These are phyloP conservation scores for Siniperca knerii DNA, from an alignment of 2,113 vertebrate genomes.

Conservation along the genomic window DNA sequence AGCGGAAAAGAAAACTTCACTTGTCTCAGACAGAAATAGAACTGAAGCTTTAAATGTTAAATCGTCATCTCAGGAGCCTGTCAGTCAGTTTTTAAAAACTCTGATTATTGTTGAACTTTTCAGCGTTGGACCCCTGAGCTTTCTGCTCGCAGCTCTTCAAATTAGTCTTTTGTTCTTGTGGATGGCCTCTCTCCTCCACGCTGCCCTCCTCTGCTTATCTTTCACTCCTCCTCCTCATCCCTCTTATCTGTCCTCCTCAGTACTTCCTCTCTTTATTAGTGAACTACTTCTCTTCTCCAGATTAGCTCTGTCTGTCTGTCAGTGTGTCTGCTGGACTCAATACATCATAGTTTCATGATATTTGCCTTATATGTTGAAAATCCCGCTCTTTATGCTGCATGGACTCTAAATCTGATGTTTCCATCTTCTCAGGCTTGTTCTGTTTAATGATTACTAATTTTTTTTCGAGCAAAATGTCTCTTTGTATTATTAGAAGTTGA, in stretches of 20 bases:
- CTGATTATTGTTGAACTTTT: conserved; percentile 53
- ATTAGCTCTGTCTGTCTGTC: conserved; percentile 6
- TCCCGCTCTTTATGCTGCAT: background rate
- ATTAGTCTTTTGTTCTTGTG: conserved; percentile 66
- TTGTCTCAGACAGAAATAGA: conserved; percentile 24
- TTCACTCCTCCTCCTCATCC: conserved; percentile 11
- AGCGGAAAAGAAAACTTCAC: background rate
- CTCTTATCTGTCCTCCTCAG: conserved; percentile 48
- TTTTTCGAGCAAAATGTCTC: too few species aligned
- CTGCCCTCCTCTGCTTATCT: conserved; percentile 56
- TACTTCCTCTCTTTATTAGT: conserved; percentile 28
- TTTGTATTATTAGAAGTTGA: too few species aligned
- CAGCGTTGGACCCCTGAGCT: conserved; percentile 44
- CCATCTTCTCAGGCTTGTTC: background rate
- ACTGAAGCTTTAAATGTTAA: conserved; percentile 32
- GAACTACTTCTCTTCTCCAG: conserved; percentile 17
- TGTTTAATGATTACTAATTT: background rate
- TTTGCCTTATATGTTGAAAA: background rate
- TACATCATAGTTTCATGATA: background rate
- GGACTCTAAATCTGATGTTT: background rate
- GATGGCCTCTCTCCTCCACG: conserved; percentile 40
- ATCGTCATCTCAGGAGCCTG: conserved; percentile 38
- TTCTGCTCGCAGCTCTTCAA: conserved; percentile 35
- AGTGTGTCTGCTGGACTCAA: background rate
- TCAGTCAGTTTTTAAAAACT: conserved; percentile 48